Conservation (phyloP, 2,113 vertebrate species). For the Polyodon spathula region DNA sequence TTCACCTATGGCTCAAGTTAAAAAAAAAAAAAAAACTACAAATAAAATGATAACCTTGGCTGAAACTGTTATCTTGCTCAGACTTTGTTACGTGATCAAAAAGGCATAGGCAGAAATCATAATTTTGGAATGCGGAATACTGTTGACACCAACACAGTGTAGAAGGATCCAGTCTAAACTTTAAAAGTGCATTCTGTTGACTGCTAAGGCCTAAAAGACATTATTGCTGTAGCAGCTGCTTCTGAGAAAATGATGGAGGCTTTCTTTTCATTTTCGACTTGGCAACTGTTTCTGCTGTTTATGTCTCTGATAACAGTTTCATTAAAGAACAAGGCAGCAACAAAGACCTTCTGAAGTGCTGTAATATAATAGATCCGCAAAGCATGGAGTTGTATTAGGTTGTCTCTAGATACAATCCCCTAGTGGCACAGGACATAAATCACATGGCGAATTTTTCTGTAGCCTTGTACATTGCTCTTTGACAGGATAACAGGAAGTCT, state of each 20-base stretch:
- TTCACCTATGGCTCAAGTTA: no score
- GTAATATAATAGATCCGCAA: conserved; percentile 53
- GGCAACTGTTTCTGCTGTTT: background rate
- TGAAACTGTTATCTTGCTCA: no score
- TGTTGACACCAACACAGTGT: no score
- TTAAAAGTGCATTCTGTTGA: background rate
- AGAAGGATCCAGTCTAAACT: no score
- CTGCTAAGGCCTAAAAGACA: background rate
- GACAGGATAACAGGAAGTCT: conserved; percentile 1
- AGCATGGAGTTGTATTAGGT: conserved; percentile 52
- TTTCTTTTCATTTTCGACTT: background rate
- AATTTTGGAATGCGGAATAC: no score
- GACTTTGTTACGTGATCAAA: no score
- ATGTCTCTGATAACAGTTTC: conserved; percentile 23
- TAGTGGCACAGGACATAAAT: conserved; percentile 51
- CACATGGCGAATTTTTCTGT: conserved; percentile 25
- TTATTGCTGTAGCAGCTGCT: background rate
- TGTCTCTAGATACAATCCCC: conserved; percentile 54
- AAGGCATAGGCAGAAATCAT: no score
- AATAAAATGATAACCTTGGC: no score
- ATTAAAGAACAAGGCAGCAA: conserved; percentile 36
- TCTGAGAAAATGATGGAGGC: background rate
- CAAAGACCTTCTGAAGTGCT: conserved; percentile 37
- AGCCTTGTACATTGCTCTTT: background rate
- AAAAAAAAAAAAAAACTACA: no score